These are phyloP conservation scores for Vombatus ursinus DNA, from an alignment of 2,113 vertebrate genomes.

Conservation along the genomic window DNA sequence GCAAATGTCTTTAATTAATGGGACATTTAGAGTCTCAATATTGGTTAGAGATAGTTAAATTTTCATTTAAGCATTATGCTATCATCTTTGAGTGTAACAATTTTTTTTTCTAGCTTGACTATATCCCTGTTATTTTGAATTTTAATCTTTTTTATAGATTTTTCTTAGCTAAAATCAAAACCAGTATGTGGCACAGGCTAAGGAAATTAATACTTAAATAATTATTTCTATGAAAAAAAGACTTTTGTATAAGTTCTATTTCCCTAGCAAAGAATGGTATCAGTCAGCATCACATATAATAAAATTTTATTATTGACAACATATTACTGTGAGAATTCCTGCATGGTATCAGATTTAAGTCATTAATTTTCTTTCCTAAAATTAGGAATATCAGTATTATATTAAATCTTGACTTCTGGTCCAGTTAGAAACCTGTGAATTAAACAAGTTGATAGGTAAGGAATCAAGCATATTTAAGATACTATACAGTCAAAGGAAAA, in stretches of 20 bases:
- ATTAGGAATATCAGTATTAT: neutral
- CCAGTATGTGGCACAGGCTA: neutral
- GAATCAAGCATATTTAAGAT: neutral
- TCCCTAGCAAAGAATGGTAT: neutral
- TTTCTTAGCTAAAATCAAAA: neutral
- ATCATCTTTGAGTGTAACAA: neutral
- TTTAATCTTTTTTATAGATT: neutral
- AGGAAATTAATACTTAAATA: neutral
- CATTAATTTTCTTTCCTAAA: conserved; percentile 25
- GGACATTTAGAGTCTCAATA: neutral
- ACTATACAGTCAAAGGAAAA: neutral
- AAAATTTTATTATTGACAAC: conserved; percentile 17
- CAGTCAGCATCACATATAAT: neutral
- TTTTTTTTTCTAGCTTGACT: neutral
- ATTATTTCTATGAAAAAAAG: neutral
- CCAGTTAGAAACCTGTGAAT: neutral
- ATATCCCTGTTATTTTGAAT: neutral
- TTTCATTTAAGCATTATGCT: neutral
- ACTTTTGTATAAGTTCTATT: neutral
- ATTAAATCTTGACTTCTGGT: neutral
- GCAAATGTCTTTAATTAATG: no score
- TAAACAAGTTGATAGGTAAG: neutral
- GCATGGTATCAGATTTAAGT: conserved; percentile 23
- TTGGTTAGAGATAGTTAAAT: neutral
- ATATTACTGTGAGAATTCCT: conserved; percentile 28